Conservation (phyloP, 2,797 vertebrate species). For the Galaxias olidus region DNA sequence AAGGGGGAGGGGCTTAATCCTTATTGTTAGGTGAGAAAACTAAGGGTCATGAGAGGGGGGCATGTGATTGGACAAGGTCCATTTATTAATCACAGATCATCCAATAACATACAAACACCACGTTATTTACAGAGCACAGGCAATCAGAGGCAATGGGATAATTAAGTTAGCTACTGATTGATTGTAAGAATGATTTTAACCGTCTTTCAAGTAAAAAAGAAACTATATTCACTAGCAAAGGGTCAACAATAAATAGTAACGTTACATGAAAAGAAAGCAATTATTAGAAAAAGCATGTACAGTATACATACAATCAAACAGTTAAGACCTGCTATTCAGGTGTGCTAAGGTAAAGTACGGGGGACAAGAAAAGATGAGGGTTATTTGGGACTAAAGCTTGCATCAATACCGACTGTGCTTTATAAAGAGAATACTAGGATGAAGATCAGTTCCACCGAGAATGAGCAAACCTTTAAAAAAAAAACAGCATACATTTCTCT, state of each 20-base stretch:
- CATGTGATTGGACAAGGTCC: constrained; percentile 57
- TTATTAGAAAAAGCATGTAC: constrained; percentile 68
- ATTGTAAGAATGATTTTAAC: constrained; percentile 42
- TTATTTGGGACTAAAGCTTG: constrained; percentile 49
- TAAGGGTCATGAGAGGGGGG: constrained; percentile 24
- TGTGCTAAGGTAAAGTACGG: constrained; percentile 53
- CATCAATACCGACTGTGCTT: constrained; percentile 66
- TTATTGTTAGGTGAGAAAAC: constrained; percentile 39
- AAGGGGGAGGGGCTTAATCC: constrained; percentile 34
- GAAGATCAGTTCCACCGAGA: constrained; percentile 42
- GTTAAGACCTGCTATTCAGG: constrained; percentile 42
- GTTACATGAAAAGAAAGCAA: constrained; percentile 61
- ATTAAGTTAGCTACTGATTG: constrained; percentile 49
- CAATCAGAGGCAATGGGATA: constrained; percentile 47
- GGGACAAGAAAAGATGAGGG: constrained; percentile 53
- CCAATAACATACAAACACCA: constrained; percentile 64
- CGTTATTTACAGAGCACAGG: constrained; percentile 72
- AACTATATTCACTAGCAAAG: constrained; percentile 64
- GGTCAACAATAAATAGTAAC: constrained; percentile 73
- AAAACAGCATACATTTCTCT: constrained; percentile 20
- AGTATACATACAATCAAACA: constrained; percentile 40
- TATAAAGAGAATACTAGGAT: constrained; percentile 59
- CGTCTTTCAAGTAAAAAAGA: constrained; percentile 8
- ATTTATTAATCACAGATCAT: constrained; percentile 63
- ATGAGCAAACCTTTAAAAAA: constrained; percentile 50